These are phyloP conservation scores for Tryphoninae sp. DNA, from an alignment of 2,888 invertebrate genomes.

Conservation along the genomic window DNA sequence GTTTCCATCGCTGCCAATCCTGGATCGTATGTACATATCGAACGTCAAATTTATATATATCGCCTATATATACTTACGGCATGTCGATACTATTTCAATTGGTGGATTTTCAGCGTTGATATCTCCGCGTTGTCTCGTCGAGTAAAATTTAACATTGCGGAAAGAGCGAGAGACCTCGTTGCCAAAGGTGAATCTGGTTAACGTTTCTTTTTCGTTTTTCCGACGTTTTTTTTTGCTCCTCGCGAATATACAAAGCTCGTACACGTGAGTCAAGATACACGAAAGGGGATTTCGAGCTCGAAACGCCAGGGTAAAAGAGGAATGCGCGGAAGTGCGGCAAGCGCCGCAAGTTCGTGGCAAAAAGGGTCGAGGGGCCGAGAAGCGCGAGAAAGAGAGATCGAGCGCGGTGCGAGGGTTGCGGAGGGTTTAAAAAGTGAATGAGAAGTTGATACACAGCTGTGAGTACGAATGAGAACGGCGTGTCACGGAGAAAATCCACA, in stretches of 20 bases:
- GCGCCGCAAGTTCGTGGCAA: conserved; percentile 4
- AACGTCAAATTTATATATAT: conserved; percentile 7
- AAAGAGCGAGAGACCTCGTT: conserved; percentile 21
- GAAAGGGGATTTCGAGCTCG: conserved; percentile 21
- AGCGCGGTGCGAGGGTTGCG: conserved; percentile 15
- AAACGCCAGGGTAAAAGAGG: conserved; percentile 17
- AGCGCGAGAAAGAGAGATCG: not conserved
- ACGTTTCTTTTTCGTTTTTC: conserved; percentile 17
- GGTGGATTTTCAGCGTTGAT: conserved; percentile 45
- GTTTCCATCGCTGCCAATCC: not conserved
- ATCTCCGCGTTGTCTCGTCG: conserved; percentile 27
- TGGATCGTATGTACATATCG: not conserved
- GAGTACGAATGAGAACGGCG: not conserved
- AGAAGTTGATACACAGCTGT: not conserved
- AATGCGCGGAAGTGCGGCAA: conserved; percentile 1
- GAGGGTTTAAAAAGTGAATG: conserved; percentile 6
- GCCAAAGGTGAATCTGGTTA: conserved; percentile 35
- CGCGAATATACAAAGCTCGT: conserved; percentile 19
- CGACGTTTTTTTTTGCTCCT: conserved; percentile 12
- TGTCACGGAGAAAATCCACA: not conserved
- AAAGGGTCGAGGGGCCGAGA: conserved; percentile 26
- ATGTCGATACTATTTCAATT: conserved; percentile 39
- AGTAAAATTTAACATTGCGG: conserved; percentile 43
- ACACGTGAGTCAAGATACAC: not conserved
- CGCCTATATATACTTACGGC: not conserved